A percentile compares a stretch with the other conserved stretches of the same genome.
Conservation (phyloP, 2,113 vertebrate species). For the Chelonoidis abingdonii region DNA sequence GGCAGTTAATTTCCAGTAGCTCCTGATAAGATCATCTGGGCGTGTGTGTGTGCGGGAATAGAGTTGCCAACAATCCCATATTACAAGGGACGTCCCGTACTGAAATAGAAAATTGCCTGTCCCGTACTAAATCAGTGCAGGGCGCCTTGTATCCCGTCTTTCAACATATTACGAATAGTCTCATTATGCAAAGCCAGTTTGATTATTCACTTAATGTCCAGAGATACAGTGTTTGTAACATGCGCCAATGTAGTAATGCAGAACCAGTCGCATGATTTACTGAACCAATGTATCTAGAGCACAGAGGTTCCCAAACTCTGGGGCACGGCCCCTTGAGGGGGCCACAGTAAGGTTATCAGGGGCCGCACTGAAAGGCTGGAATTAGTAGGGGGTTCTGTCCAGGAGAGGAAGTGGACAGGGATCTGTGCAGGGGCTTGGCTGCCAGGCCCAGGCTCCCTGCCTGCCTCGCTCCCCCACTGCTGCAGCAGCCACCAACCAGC, state of each 20-base stretch:
- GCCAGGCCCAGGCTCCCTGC: background rate
- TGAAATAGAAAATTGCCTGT: background rate
- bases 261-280: background rate
- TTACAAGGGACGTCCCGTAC: background rate
- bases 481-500: too few relatives aligned
- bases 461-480: background rate
- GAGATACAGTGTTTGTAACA: background rate
- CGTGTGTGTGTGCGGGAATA: background rate
- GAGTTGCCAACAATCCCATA: background rate
- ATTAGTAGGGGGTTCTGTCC: background rate
- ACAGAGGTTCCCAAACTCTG: background rate
- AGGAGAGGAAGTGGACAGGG: too few relatives aligned
- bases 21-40: slow-evolving; percentile 49
- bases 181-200: background rate
- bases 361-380: background rate
- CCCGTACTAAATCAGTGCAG: background rate
- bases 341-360: background rate
- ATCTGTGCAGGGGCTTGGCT: background rate
- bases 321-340: too few relatives aligned
- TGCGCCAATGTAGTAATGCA: background rate
- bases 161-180: background rate
- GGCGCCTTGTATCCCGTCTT: background rate
- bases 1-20: background rate
- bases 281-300: background rate
- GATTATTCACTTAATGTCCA: background rate